These are phyloP conservation scores for Gambelia wislizenii DNA, from an alignment of 2,797 vertebrate genomes.

Conservation along the genomic window DNA sequence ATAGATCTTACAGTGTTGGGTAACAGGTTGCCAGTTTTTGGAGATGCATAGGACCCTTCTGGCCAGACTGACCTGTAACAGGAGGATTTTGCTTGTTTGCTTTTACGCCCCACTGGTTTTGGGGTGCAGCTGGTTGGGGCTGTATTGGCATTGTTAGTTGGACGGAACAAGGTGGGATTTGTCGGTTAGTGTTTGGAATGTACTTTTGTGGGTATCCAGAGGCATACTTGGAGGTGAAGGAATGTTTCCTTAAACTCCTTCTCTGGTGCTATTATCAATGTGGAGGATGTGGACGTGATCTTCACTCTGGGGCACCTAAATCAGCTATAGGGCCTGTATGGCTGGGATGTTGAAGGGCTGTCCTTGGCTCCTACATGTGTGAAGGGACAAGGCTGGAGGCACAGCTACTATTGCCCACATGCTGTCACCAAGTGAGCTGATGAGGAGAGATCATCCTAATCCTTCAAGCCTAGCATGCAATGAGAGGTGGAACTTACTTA, in stretches of 20 bases:
- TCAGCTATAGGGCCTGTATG: not conserved
- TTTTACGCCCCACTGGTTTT: not conserved
- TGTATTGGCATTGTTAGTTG: not conserved
- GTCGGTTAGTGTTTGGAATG: not conserved
- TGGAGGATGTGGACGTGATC: not conserved
- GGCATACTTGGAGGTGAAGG: too few species aligned
- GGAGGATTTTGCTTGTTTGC: not conserved
- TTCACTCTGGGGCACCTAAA: not conserved
- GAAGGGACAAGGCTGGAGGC: not conserved
- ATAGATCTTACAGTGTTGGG: too few species aligned
- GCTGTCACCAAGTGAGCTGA: not conserved
- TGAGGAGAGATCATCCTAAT: not conserved
- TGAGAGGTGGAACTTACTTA: not conserved
- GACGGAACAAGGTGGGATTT: not conserved
- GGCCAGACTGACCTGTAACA: not conserved
- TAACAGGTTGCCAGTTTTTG: too few species aligned
- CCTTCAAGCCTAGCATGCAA: not conserved
- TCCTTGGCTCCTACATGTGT: not conserved
- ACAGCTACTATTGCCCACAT: not conserved
- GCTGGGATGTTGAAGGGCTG: not conserved
- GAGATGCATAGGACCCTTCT: not conserved
- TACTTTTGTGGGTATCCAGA: not conserved
- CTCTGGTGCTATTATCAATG: not conserved
- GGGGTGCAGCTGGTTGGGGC: not conserved
- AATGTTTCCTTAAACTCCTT: not conserved